Conservation (phyloP, 2,888 invertebrate genomes). For the Ochropleura leucogaster region DNA sequence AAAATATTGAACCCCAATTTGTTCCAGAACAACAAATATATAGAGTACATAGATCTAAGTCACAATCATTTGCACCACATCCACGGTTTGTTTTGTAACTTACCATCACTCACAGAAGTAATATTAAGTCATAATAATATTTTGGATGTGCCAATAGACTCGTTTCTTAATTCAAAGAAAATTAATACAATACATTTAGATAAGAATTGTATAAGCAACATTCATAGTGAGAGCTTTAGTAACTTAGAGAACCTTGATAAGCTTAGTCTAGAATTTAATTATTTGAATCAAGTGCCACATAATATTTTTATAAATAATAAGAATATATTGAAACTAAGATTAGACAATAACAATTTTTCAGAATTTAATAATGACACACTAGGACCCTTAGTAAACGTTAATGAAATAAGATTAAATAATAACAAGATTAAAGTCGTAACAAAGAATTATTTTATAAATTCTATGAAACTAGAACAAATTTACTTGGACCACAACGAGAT, state of each 20-base stretch:
- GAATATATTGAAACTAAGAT: conserved; percentile 94
- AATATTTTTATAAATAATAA: conserved; percentile 94
- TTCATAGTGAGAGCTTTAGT: conserved; percentile 95
- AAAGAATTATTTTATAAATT: conserved; percentile 94
- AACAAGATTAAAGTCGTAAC: conserved; percentile 94
- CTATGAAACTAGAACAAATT: conserved; percentile 94
- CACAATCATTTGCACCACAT: conserved; percentile 97
- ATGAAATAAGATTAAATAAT: conserved; percentile 95
- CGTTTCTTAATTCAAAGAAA: conserved; percentile 95
- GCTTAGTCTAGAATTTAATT: conserved; percentile 96
- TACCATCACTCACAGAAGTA: conserved; percentile 95
- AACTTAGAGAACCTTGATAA: conserved; percentile 94
- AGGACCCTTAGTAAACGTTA: conserved; percentile 92
- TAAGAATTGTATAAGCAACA: conserved; percentile 95
- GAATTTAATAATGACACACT: conserved; percentile 95
- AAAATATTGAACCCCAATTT: conserved; percentile 94
- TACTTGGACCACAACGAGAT: conserved; percentile 97
- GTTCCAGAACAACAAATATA: conserved; percentile 94
- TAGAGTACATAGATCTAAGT: conserved; percentile 95
- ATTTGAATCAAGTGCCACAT: conserved; percentile 94
- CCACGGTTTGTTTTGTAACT: conserved; percentile 94
- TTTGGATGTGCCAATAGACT: conserved; percentile 95
- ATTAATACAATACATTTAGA: conserved; percentile 95
- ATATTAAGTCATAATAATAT: conserved; percentile 97
- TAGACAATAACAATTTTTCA: conserved; percentile 96